Evolutionary conservation across 2,113 vertebrate species (phyloP), one percentile per base, ranked within the genome.

Genomic region (Sinocyclocheilus maitianheensis): DNA sequence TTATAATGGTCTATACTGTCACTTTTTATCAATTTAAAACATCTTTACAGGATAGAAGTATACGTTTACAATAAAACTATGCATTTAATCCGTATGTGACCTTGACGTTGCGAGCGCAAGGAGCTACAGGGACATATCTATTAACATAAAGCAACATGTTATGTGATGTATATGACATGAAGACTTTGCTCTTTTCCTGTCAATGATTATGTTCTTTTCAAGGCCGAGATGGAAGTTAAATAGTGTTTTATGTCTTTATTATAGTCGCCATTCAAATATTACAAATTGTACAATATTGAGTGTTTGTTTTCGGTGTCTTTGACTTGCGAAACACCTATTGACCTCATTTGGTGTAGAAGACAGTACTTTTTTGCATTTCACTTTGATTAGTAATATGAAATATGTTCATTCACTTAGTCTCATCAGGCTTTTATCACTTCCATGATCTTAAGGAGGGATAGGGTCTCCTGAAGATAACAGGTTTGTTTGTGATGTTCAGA

Each of bases 121-220:
- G 65, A 67, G 69, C 18, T 72, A 20, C 30, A 22, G 9, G 9
- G 30, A 34, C 0, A 34, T 30, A 20, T 20, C 16, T 22, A 4
- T 72, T 72, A 20, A 40, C 69, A 71, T 40, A 40, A 71, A 40
- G 24, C 13, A 20, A 20, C 24, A 77, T 77, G 48, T 30, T 77
- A 81, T 46, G 79, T 24, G 7, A 48, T 63, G 37, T 37, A 46
- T 30, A 37, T 75, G 22, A 74, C 67, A 30, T 63, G 4, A 40
- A 82, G 58, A 37, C 58, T 67, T 62, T 63, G 43, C 71, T 62
- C 37, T 80, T 20, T 16, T 58, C 2, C 30, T 53, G 55, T 83
- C 75, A 85, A 63, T 79, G 69, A 84, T 86, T 80, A 55, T 55
- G 16, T 53, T 80, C n/a, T 37, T 76, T 75, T 71, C 71, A 79